Evolutionary conservation across 2,113 vertebrate species (phyloP).

Genomic region (Prunella himalayana): DNA sequence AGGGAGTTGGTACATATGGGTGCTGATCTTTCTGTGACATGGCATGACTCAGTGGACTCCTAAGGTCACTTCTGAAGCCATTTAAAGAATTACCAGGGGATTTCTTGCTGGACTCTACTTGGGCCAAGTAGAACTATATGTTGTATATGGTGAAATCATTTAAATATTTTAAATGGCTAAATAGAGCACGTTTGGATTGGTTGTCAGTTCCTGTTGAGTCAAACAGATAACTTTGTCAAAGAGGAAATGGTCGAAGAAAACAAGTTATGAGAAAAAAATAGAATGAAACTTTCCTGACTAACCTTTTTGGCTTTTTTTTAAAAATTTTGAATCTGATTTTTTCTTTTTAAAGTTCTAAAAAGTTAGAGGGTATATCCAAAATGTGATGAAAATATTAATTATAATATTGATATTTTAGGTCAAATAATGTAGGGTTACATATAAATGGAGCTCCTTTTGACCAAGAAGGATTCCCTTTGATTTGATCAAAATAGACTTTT

Average conservation of each 20-base stretch:
- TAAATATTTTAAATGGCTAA: not conserved
- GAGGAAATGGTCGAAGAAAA: not conserved
- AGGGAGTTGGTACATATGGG: not conserved
- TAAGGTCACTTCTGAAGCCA: not conserved
- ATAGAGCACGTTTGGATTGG: not conserved
- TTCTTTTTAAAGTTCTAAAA: not conserved
- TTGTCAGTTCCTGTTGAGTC: not conserved
- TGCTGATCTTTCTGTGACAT: not conserved
- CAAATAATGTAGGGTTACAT: not conserved
- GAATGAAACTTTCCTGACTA: not conserved
- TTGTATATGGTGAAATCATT: fast-evolving
- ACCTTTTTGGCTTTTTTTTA: not conserved
- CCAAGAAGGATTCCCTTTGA: not conserved
- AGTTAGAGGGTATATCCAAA: not conserved
- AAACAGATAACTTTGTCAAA: not conserved
- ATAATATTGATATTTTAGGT: not conserved
- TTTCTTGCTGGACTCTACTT: not conserved
- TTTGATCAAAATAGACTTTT: not conserved
- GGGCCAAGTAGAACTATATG: not conserved
- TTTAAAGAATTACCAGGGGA: not conserved
- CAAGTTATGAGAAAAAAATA: not conserved
- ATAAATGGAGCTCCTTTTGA: not conserved
- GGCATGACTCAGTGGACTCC: not conserved
- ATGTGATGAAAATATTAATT: not conserved
- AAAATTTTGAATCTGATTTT: not conserved